Base-by-base conservation (phyloP, 2,113 vertebrate genomes). In the Larimichthys polyactis region DNA sequence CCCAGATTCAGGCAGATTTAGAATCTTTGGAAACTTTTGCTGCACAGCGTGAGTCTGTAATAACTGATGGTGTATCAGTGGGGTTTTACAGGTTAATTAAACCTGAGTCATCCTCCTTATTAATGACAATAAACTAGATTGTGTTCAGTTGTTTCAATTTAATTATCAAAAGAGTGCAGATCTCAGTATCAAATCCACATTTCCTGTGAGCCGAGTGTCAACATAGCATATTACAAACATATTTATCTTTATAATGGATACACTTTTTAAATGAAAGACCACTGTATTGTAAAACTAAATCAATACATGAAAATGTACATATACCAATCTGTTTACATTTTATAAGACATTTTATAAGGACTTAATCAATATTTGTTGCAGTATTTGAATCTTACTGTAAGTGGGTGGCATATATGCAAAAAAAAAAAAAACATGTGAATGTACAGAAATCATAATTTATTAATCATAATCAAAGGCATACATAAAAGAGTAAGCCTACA, bases 81-180 rank as follows among this genome's bases (percentile, higher is more conserved):
- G 43, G 60, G 59, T 65, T 58, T 65, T 20, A 40, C 16, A 66
- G 69, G 43, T 66, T 66, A 71, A 71, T 46, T 63, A 72, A 65
- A 65, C 60, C 24, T 11, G 60, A 5, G n/a, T 19, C 20, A 11
- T 55, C 17, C 7, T 54, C 29, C 16, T 32, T 19, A 55, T 70
- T 27, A 22, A 71, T 12, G 29, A 22, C 54, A 43, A 54, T 51
- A 44, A n/a, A 54, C 17, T 17, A 17, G 9, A 32, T 19, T 79
- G 46, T 19, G 32, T 16, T 54, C 14, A 54, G 46, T 52, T 4
- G 3, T 22, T 51, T 3, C 15, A 11, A 59, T 15, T 60, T n/a
- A 46, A 58, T 64, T 24, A 46, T 43, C 1, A 14, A 76, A 58
- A 22, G 20, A 70, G 51, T 32, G 55, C 4, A 20, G 29, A 54